phyloP scores from a whole-genome alignment of 2,113 vertebrate species.

The Corythaeola cristata region DNA sequence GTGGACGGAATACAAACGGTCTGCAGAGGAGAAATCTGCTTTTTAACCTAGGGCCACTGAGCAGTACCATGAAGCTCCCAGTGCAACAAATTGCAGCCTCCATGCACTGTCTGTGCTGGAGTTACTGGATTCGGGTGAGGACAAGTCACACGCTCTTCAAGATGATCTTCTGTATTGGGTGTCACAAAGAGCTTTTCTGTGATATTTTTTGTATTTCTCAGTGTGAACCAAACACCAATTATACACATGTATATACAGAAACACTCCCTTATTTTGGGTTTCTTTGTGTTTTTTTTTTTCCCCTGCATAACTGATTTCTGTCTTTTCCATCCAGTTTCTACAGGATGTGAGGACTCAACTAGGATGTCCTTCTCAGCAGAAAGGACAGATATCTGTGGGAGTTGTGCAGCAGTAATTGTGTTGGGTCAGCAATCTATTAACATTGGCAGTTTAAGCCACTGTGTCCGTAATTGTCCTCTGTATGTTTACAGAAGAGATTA shows the following conservation, averaged over 20 bases:
- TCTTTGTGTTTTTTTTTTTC: neutral
- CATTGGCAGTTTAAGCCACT: neutral
- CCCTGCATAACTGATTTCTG: neutral
- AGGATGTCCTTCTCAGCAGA: constrained; percentile 11
- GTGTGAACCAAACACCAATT: neutral
- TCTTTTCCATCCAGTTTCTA: neutral
- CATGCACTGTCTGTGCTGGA: neutral
- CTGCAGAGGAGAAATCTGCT: neutral
- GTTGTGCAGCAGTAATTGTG: neutral
- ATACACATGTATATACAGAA: neutral
- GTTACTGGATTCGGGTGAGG: neutral
- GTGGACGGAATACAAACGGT: neutral
- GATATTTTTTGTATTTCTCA: neutral
- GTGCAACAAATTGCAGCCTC: neutral
- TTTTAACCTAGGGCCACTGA: neutral
- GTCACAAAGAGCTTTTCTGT: neutral
- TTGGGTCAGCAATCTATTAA: constrained; percentile 33
- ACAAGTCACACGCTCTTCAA: neutral
- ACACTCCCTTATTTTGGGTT: neutral
- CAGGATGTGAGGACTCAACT: neutral
- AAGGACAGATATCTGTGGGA: constrained; percentile 29
- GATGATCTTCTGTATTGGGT: neutral
- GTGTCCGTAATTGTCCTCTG: neutral
- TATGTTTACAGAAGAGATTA: constrained; percentile 36
- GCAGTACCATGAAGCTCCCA: neutral